phyloP scores from a whole-genome alignment of 2,113 vertebrate genomes.

The Carlito syrichta region DNA sequence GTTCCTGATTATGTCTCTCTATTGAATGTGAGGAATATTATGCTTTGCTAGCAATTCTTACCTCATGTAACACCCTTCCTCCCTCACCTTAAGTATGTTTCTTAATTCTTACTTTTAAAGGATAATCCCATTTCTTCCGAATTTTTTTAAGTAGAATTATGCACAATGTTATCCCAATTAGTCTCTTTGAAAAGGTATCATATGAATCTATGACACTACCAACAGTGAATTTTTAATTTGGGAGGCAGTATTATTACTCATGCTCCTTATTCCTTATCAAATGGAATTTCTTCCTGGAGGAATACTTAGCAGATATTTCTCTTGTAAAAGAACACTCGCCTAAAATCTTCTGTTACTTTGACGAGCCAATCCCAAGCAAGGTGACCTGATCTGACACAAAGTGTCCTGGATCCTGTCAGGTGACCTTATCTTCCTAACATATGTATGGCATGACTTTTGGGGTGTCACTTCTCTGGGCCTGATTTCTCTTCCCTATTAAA shows the following conservation, averaged over 20 bases:
- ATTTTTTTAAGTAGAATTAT: background rate
- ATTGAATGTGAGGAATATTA: slow-evolving; percentile 4
- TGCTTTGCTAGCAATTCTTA: slow-evolving; percentile 13
- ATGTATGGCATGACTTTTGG: background rate
- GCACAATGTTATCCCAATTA: background rate
- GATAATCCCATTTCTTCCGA: slow-evolving; percentile 1
- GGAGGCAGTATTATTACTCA: background rate
- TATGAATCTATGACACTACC: background rate
- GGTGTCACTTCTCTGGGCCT: background rate
- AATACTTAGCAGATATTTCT: slow-evolving; percentile 9
- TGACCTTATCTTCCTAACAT: background rate
- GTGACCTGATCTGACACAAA: background rate
- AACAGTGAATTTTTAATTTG: background rate
- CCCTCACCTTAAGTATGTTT: background rate
- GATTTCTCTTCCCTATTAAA: background rate
- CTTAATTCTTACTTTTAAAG: slow-evolving; percentile 1
- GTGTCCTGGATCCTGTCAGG: background rate
- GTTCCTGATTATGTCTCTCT: background rate
- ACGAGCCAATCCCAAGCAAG: too few relatives aligned
- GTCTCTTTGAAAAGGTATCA: background rate
- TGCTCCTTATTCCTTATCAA: background rate
- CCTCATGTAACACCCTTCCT: background rate
- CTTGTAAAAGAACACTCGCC: background rate
- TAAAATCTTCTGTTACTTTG: slow-evolving; percentile 18
- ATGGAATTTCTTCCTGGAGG: slow-evolving; percentile 25